phyloP scores from a whole-genome alignment of 2,888 invertebrate genomes.

The Aspidiotus destructor region DNA sequence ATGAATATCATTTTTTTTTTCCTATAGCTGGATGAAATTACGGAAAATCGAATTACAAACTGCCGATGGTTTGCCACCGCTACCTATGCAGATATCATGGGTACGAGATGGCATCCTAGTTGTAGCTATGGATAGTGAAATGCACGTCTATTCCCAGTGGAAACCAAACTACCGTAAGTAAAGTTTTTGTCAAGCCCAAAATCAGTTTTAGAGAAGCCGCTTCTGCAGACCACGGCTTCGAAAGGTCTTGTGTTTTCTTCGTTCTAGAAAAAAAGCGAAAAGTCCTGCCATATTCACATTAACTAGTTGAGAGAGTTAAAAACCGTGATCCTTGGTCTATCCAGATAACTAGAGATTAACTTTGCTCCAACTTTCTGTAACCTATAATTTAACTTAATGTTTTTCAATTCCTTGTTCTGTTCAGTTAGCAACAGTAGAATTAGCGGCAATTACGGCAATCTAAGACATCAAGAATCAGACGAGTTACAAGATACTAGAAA shows the following conservation, averaged over 20 bases:
- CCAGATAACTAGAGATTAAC: conserved; percentile 3
- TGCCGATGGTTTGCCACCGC: conserved; percentile 88
- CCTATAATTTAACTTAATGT: not conserved
- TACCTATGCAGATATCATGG: conserved; percentile 99
- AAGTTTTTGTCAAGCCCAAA: not conserved
- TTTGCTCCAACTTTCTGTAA: too few species aligned
- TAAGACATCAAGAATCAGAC: conserved; percentile 49
- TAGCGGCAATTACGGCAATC: conserved; percentile 3
- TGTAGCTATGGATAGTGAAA: conserved; percentile 98
- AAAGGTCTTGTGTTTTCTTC: too few species aligned
- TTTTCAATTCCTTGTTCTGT: not conserved
- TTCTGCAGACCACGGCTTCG: too few species aligned
- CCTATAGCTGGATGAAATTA: conserved; percentile 77
- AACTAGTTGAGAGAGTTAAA: too few species aligned
- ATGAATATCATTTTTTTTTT: conserved; percentile 13
- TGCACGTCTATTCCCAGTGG: conserved; percentile 99
- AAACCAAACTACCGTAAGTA: conserved; percentile 54
- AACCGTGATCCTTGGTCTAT: not conserved
- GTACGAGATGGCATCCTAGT: conserved; percentile 95
- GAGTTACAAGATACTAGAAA: conserved; percentile 65
- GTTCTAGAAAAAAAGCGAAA: too few species aligned
- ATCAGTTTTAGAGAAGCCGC: not conserved
- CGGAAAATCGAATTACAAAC: conserved; percentile 82
- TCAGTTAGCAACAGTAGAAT: conserved; percentile 3
- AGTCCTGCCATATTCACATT: too few species aligned